phyloP scores from a whole-genome alignment of 2,888 invertebrate species.

The Griposia aprilina region DNA sequence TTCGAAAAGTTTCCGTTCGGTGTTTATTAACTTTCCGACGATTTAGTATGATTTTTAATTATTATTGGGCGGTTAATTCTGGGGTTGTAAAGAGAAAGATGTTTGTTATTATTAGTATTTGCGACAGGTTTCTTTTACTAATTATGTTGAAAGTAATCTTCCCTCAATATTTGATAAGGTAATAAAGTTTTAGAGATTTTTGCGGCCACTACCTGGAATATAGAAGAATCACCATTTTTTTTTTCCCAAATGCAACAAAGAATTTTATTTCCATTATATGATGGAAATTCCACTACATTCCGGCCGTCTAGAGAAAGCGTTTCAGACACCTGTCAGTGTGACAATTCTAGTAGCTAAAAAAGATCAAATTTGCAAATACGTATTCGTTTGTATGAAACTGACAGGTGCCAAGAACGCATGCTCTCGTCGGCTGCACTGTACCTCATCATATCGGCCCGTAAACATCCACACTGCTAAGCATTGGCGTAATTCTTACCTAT shows the following conservation, averaged over 20 bases:
- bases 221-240: background rate
- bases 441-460: no score
- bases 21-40: constrained; percentile 63
- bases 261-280: background rate
- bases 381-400: no score
- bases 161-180: background rate
- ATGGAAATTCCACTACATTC: background rate
- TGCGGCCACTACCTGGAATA: background rate
- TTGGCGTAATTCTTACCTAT: background rate
- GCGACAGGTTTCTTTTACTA: constrained; percentile 23
- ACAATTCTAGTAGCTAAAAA: no score
- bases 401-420: no score
- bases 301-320: no score
- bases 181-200: background rate
- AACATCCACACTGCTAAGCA: no score
- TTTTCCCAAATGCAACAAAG: background rate
- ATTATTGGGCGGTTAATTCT: constrained; percentile 51
- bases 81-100: constrained; percentile 27
- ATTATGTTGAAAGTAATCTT: background rate
- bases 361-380: no score
- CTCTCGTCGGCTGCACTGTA: no score
- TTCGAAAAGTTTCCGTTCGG: constrained; percentile 59
- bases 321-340: no score
- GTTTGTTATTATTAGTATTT: constrained; percentile 25
- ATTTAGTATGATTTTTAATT: constrained; percentile 59